These are phyloP conservation scores for Zygaena filipendulae DNA, from an alignment of 2,888 invertebrate species.

Conservation along the genomic window DNA sequence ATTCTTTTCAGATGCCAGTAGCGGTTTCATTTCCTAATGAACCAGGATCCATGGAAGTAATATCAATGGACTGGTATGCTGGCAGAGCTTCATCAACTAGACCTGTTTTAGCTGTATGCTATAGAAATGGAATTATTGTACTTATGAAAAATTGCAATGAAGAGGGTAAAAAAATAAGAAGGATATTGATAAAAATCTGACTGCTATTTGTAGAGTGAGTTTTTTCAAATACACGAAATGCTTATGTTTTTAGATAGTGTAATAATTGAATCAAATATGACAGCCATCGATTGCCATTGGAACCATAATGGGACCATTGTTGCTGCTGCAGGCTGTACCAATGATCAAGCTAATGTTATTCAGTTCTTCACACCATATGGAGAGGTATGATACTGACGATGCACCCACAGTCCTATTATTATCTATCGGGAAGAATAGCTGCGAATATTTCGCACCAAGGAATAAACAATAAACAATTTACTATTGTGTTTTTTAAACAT, in stretches of 20 bases:
- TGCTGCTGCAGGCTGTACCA: constrained; percentile 82
- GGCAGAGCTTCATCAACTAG: constrained; percentile 79
- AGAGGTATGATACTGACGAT: constrained; percentile 68
- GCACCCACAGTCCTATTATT: too few relatives aligned
- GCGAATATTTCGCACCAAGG: too few relatives aligned
- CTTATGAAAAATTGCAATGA: constrained; percentile 92
- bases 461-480: too few relatives aligned
- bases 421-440: not conserved
- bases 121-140: constrained; percentile 86
- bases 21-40: constrained; percentile 40
- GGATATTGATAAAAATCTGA: not conserved
- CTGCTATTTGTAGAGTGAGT: not conserved
- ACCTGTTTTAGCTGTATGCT: constrained; percentile 87
- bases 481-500: too few relatives aligned
- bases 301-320: constrained; percentile 92
- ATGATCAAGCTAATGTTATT: constrained; percentile 79
- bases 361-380: constrained; percentile 93
- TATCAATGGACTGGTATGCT: constrained; percentile 89
- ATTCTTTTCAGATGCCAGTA: constrained; percentile 87
- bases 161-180: constrained; percentile 73
- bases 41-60: constrained; percentile 69
- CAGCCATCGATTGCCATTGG: constrained; percentile 87
- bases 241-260: constrained; percentile 74
- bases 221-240: constrained; percentile 1
- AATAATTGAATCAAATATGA: constrained; percentile 85